A percentile compares a stretch with the other conserved stretches of the same genome.
phyloP scores from a whole-genome alignment of 2,888 invertebrate species.

The Drosophila gaucha region DNA sequence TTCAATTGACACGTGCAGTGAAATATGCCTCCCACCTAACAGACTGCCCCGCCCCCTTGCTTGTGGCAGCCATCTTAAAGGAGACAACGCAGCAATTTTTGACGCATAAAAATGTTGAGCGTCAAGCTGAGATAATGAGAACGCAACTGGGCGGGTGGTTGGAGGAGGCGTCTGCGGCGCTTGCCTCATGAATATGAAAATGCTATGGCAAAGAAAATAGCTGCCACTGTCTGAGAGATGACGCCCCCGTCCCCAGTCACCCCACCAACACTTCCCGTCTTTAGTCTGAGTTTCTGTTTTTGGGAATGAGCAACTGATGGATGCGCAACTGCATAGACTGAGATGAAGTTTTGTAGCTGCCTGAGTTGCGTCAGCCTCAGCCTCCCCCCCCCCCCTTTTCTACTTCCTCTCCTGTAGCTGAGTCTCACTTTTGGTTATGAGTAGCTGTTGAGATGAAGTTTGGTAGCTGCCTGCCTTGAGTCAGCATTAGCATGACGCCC shows the following conservation, averaged over 20 bases:
- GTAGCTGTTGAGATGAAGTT: slow-evolving; percentile 5
- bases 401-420: background rate
- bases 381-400: background rate
- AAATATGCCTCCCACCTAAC: slow-evolving; percentile 46
- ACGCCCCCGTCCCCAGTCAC: background rate
- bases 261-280: background rate
- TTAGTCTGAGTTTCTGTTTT: background rate
- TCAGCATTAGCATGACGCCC: too few relatives aligned
- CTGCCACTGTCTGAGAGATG: slow-evolving; percentile 52
- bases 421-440: slow-evolving; percentile 3
- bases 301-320: slow-evolving; percentile 8
- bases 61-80: slow-evolving; percentile 19
- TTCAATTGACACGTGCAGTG: slow-evolving; percentile 81
- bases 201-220: slow-evolving; percentile 69
- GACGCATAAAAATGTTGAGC: slow-evolving; percentile 74
- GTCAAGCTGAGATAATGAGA: slow-evolving; percentile 68
- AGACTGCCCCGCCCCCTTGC: slow-evolving; percentile 3
- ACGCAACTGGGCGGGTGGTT: slow-evolving; percentile 9
- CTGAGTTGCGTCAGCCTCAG: slow-evolving; percentile 65
- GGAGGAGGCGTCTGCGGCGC: slow-evolving; percentile 22
- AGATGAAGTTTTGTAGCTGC: slow-evolving; percentile 8
- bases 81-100: slow-evolving; percentile 61
- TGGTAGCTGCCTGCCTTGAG: slow-evolving; percentile 5
- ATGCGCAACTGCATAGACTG: slow-evolving; percentile 13
- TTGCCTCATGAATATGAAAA: slow-evolving; percentile 75